Conservation (phyloP, 2,113 vertebrate genomes). For the Alectura lathami region DNA sequence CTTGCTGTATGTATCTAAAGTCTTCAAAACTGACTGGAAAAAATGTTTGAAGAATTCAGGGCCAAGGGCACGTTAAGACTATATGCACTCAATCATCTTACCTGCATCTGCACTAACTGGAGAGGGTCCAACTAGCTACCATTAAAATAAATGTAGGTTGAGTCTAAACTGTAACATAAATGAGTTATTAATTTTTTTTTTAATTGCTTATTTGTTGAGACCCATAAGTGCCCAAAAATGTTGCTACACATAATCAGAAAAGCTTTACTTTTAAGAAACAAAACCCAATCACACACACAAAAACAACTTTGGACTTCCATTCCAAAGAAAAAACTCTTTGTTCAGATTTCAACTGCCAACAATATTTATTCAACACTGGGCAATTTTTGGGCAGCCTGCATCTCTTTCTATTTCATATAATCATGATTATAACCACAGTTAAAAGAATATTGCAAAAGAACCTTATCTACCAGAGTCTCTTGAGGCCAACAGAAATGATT, state of each 20-base stretch:
- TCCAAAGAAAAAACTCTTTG: not conserved
- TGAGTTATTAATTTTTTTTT: not conserved
- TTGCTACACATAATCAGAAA: not conserved
- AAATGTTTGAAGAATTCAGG: not conserved
- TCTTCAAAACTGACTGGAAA: not conserved
- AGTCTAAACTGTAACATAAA: not conserved
- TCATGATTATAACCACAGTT: not conserved
- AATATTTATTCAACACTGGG: not conserved
- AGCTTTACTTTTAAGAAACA: not conserved
- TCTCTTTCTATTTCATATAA: not conserved
- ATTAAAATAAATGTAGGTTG: not conserved
- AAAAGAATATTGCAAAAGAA: not conserved
- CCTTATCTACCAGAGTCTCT: not conserved
- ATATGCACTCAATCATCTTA: too few species aligned
- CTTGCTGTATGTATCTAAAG: not conserved
- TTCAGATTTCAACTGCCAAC: not conserved
- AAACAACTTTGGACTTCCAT: accelerated
- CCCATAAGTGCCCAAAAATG: not conserved
- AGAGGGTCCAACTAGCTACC: not conserved
- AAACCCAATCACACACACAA: not conserved
- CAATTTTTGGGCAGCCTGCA: not conserved
- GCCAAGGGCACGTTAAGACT: not conserved
- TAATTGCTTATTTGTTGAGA: not conserved
- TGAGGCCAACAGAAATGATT: not conserved
- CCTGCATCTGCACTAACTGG: not conserved